Evolutionary conservation across 2,797 vertebrate genomes (phyloP).

Genomic region (Muraenolepis orangiensis): DNA sequence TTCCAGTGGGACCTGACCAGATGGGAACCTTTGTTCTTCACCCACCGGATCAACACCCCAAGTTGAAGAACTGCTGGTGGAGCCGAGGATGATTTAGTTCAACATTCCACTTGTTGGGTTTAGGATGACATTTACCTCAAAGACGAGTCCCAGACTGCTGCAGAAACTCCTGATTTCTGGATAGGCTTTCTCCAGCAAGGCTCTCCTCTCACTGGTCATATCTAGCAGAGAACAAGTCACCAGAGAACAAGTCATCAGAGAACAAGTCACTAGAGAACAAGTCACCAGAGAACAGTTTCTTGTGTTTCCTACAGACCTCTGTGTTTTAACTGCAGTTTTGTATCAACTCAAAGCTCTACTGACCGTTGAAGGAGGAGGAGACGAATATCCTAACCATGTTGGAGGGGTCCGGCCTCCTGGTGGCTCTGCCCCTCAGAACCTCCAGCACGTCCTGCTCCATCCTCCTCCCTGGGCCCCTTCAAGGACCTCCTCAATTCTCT

Average conservation of each 20-base stretch:
- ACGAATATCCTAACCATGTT: conserved; percentile 72
- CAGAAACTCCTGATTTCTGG: conserved; percentile 79
- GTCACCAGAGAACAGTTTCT: background rate
- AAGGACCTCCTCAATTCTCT: background rate
- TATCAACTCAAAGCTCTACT: conserved; percentile 17
- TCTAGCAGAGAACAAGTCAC: conserved; percentile 59
- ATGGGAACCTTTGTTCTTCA: too few relatives aligned
- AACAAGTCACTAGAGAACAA: background rate
- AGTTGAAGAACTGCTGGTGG: too few relatives aligned
- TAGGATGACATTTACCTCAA: conserved; percentile 72
- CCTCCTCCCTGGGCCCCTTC: background rate
- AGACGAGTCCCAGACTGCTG: conserved; percentile 71
- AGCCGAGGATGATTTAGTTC: background rate
- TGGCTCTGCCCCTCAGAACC: conserved; percentile 61
- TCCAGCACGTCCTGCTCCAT: conserved; percentile 32
- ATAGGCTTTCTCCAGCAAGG: conserved; percentile 72
- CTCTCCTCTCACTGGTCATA: conserved; percentile 74
- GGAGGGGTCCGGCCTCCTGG: conserved; percentile 45
- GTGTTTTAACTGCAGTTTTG: background rate
- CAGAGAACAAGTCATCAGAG: background rate
- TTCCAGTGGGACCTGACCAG: too few relatives aligned
- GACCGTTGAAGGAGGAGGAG: conserved; percentile 80
- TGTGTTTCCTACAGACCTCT: background rate
- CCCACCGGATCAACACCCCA: too few relatives aligned
- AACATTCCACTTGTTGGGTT: background rate